Percentiles rank a stretch among this genome's conserved stretches.
phyloP scores from a whole-genome alignment of 2,888 invertebrate species.

The Aplocera efformata region DNA sequence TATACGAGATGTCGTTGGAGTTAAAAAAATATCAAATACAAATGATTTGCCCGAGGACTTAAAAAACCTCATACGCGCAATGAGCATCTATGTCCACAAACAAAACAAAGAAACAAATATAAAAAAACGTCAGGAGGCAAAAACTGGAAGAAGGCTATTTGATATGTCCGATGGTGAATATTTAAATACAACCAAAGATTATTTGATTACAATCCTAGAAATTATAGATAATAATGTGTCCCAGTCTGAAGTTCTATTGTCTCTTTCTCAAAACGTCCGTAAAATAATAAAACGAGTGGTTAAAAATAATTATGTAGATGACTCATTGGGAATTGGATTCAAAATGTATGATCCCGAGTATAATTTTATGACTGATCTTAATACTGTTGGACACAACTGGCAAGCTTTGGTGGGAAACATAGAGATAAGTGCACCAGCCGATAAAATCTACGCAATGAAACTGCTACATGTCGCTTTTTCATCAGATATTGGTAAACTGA shows the following conservation, averaged over 20 bases:
- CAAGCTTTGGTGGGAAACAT: constrained; percentile 34
- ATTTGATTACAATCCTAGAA: constrained; percentile 42
- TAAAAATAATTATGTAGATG: constrained; percentile 36
- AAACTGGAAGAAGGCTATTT: constrained; percentile 7
- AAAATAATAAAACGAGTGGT: constrained; percentile 48
- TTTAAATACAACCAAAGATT: constrained; percentile 24
- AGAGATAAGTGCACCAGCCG: constrained; percentile 29
- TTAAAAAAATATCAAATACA: constrained; percentile 37
- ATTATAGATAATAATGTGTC: constrained; percentile 40
- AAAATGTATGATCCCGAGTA: constrained; percentile 36
- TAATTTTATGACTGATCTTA: constrained; percentile 43
- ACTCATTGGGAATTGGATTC: constrained; percentile 28
- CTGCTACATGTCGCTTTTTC: constrained; percentile 45
- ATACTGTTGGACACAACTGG: constrained; percentile 46
- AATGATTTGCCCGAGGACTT: constrained; percentile 40
- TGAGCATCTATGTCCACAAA: constrained; percentile 47
- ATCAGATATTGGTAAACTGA: constrained; percentile 48
- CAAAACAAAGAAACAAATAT: constrained; percentile 26
- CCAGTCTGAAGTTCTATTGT: constrained; percentile 32
- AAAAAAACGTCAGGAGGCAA: constrained; percentile 10
- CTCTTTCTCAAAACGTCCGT: constrained; percentile 36
- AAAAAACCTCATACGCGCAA: constrained; percentile 39
- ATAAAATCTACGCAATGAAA: constrained; percentile 47
- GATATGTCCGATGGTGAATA: neutral
- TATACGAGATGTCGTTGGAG: constrained; percentile 41